Evolutionary conservation across 2,113 vertebrate genomes (phyloP).

Genomic region (Ibidorhyncha struthersii): DNA sequence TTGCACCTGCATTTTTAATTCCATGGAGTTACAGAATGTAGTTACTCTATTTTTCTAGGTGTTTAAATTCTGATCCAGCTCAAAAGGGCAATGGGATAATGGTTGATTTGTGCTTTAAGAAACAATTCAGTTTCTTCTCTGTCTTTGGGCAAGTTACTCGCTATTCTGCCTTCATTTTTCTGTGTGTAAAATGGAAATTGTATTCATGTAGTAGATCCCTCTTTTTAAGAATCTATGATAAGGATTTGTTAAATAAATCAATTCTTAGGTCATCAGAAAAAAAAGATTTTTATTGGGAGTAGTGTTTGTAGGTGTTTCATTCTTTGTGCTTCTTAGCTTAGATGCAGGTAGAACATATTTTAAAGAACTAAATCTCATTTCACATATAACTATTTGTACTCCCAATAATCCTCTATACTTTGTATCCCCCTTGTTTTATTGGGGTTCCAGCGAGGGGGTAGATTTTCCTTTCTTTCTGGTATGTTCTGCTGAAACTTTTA

Average conservation of each 20-base stretch:
- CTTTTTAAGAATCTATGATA: not conserved
- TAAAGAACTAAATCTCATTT: not conserved
- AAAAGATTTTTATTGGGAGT: not conserved
- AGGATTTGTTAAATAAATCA: not conserved
- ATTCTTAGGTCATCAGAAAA: not conserved
- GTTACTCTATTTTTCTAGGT: not conserved
- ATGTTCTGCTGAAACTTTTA: not conserved
- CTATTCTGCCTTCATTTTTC: not conserved
- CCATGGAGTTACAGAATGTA: not conserved
- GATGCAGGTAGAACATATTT: not conserved
- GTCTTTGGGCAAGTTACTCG: not conserved
- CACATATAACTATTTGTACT: not conserved
- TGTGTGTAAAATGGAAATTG: not conserved
- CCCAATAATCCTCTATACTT: not conserved
- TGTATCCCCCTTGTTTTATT: not conserved
- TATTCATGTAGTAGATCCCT: not conserved
- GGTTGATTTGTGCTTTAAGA: not conserved
- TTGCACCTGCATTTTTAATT: constrained; percentile 12
- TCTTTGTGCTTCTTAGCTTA: not conserved
- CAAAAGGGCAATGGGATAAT: not conserved
- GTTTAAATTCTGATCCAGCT: not conserved
- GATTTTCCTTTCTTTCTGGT: not conserved
- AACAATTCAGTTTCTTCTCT: not conserved
- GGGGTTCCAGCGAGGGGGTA: not conserved
- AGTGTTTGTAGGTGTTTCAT: not conserved